phyloP scores from a whole-genome alignment of 1,140 invertebrate species.

The Teleogryllus occipitalis region DNA sequence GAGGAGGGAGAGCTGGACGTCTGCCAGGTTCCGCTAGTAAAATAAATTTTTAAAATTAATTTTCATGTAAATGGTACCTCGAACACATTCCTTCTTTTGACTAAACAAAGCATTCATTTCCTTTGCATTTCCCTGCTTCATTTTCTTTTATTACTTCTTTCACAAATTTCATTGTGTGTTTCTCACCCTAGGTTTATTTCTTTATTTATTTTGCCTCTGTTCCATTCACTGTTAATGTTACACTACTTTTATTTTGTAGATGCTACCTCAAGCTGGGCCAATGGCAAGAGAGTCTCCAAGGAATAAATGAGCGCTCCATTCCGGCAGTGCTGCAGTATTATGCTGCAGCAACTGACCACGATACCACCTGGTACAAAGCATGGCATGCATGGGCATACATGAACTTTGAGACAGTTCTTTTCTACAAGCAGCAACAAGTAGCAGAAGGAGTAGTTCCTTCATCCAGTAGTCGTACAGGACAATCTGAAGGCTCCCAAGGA shows the following conservation, averaged over 20 bases:
- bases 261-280: constrained; percentile 86
- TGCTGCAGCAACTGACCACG: constrained; percentile 48
- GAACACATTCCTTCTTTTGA: too few species aligned
- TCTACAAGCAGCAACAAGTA: constrained; percentile 68
- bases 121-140: too few species aligned
- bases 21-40: too few species aligned
- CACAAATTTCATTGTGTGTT: too few species aligned
- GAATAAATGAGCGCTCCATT: constrained; percentile 70
- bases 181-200: background rate
- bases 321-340: constrained; percentile 79
- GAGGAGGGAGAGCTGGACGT: too few species aligned
- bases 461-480: background rate
- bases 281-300: constrained; percentile 79
- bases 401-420: constrained; percentile 93
- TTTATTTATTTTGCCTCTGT: background rate
- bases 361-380: constrained; percentile 79
- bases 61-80: background rate
- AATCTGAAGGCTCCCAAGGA: background rate
- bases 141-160: too few species aligned
- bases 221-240: background rate
- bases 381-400: constrained; percentile 98
- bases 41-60: background rate
- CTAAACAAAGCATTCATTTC: too few species aligned
- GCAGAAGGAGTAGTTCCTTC: constrained; percentile 29
- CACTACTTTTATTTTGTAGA: constrained; percentile 30